These are phyloP conservation scores for Dissostichus mawsoni DNA, from an alignment of 2,113 vertebrate species.

Conservation along the genomic window DNA sequence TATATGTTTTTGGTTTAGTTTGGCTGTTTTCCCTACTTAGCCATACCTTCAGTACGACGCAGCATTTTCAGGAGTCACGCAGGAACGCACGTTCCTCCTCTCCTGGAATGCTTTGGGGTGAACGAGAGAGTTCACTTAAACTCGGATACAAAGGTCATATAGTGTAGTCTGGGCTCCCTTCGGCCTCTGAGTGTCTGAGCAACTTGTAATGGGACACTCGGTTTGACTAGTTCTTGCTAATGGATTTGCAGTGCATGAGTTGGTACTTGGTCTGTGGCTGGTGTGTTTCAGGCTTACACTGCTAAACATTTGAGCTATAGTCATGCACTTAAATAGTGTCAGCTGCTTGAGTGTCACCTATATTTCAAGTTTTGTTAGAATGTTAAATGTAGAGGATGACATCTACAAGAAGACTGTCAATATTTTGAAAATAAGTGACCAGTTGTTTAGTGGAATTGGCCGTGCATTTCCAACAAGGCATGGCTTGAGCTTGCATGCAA, in stretches of 20 bases:
- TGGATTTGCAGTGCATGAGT: conserved; percentile 52
- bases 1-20: not conserved
- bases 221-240: conserved; percentile 30
- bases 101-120: conserved; percentile 27
- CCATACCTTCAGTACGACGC: not conserved
- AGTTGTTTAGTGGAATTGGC: conserved; percentile 47
- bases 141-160: conserved; percentile 38
- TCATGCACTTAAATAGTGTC: conserved; percentile 7
- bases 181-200: conserved; percentile 4
- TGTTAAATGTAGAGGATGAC: conserved; percentile 15
- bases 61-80: conserved; percentile 23
- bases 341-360: conserved; percentile 23
- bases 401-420: conserved; percentile 8
- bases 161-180: conserved; percentile 8
- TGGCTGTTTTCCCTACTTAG: conserved; percentile 23
- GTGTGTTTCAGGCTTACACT: conserved; percentile 43
- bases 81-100: conserved; percentile 14
- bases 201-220: conserved; percentile 31
- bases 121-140: conserved; percentile 38
- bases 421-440: conserved; percentile 1
- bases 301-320: conserved; percentile 2
- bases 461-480: conserved; percentile 57
- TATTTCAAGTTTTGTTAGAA: conserved; percentile 2
- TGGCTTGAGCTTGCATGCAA: conserved; percentile 72
- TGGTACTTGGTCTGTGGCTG: conserved; percentile 20